Base-by-base conservation (phyloP, 2,797 vertebrate genomes). In the Artibeus lituratus region DNA sequence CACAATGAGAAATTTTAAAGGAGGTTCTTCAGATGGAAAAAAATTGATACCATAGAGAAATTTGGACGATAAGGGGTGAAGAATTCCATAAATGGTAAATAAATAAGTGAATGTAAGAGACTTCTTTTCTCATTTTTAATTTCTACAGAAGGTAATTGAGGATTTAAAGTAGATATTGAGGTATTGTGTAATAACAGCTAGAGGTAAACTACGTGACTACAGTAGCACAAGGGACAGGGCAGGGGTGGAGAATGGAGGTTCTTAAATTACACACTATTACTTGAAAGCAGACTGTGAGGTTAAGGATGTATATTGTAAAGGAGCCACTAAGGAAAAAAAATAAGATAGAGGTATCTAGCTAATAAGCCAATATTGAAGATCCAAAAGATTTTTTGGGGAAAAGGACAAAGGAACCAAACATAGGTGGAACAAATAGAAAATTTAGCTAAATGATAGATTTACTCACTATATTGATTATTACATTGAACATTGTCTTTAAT, bases 41-140 rank as follows among this genome's bases (percentile, higher is more conserved):
- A 72, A 72, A 77, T n/a, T 51, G 16, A 53, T 82, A 53, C 14
- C 18, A 24, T 44, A 76, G n/a, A 26, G 44, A 94, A 90, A 59
- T 5, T n/a, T 49, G 35, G 44, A 53, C 32, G 24, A 39, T 82
- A 67, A 70, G 51, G 11, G 84, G 1, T 84, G 15, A 92, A 67
- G 51, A 67, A 11, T 65, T n/a, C 77, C 74, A 89, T 32, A 78
- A 89, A 55, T 83, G 59, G 49, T 78, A 86, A 95, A 47, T 73
- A n/a, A 16, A 7, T 73, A 44, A 29, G 49, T 59, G 85, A 80
- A 57, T 74, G 1, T 53, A 86, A 94, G 53, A 65, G 53, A 57
- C 10, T 53, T 47, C 26, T 32, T 87, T 94, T 80, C 49, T 90
- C 26, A 65, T 76, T 92, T 94, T 95, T 67, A 57, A 87, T 87